These are phyloP conservation scores for Anas platyrhynchos DNA, from an alignment of 2,113 vertebrate species.

Conservation along the genomic window DNA sequence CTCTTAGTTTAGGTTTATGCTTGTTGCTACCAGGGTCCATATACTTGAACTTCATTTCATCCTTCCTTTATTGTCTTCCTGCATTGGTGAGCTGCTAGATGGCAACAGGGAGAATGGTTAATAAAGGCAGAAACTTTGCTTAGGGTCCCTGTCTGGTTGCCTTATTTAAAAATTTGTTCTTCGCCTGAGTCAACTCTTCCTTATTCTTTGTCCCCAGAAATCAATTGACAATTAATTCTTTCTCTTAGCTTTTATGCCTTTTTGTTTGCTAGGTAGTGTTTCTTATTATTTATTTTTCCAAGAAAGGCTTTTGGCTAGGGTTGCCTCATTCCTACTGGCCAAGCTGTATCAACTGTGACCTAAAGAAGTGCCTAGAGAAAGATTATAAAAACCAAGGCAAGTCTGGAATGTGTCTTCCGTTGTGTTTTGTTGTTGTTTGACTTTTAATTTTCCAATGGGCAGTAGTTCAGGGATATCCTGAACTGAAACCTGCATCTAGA, in stretches of 20 bases:
- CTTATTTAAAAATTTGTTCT: neutral
- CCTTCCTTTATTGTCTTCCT: neutral
- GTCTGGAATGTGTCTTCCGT: neutral
- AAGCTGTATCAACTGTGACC: neutral
- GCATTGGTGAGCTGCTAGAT: neutral
- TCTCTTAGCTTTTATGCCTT: neutral
- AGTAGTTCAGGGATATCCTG: neutral
- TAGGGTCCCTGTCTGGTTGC: neutral
- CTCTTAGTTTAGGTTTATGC: neutral
- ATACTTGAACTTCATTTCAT: neutral
- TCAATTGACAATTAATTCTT: neutral
- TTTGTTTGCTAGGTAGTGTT: neutral
- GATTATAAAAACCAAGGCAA: neutral
- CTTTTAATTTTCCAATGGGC: neutral
- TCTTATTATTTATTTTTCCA: neutral
- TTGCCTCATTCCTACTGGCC: neutral
- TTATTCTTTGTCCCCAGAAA: neutral
- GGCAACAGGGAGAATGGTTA: neutral
- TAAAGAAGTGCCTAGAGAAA: neutral
- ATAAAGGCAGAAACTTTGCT: neutral
- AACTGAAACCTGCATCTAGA: neutral
- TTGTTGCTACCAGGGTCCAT: neutral
- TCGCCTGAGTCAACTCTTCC: accelerated
- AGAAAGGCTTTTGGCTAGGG: neutral
- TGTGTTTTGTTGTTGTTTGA: neutral